These are phyloP conservation scores for Phortica magna DNA, from an alignment of 2,888 invertebrate genomes.

Conservation along the genomic window DNA sequence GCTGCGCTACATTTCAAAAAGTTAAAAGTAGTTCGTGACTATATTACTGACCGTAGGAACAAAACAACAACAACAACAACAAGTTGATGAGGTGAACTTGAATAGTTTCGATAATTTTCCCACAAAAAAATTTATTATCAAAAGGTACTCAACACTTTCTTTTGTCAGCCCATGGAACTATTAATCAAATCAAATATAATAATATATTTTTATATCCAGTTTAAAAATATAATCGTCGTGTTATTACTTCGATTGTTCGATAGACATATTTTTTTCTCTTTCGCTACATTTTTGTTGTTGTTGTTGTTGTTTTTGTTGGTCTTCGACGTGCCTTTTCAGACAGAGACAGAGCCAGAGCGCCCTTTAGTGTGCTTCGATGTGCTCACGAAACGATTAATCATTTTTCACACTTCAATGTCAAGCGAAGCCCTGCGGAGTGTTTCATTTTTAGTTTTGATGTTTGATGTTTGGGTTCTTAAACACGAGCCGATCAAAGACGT, in stretches of 20 bases:
- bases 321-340: not conserved
- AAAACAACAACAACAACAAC: too few relatives aligned
- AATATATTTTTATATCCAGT: not conserved
- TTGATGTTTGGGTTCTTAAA: too few relatives aligned
- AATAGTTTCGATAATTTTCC: too few relatives aligned
- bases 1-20: too few relatives aligned
- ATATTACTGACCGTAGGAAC: too few relatives aligned
- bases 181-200: not conserved
- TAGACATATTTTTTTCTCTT: not conserved
- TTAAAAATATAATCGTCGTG: not conserved
- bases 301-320: too few relatives aligned
- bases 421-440: conserved; percentile 3
- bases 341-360: not conserved
- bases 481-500: too few relatives aligned
- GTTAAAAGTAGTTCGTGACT: too few relatives aligned
- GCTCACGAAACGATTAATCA: conserved; percentile 13
- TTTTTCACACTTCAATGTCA: conserved; percentile 24
- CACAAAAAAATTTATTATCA: too few relatives aligned
- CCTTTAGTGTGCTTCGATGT: too few relatives aligned
- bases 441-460: not conserved
- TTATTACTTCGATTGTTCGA: conserved; percentile 1
- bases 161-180: not conserved
- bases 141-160: conserved; percentile 9
- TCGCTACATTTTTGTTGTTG: too few relatives aligned
- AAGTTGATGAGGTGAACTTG: too few relatives aligned